Base-by-base conservation (phyloP, 2,888 invertebrate genomes). In the Microctonus aethiopoides region DNA sequence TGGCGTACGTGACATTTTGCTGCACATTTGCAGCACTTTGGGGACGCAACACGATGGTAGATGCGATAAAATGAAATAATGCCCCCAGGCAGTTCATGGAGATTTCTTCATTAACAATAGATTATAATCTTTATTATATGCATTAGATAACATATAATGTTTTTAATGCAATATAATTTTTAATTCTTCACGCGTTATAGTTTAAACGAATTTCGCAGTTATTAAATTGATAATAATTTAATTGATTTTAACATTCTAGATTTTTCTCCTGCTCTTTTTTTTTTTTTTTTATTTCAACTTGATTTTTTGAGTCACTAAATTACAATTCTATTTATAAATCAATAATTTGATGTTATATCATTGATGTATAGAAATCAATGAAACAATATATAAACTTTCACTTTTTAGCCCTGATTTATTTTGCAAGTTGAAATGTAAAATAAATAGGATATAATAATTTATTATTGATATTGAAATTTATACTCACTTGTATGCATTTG, bases 401-500 rank as follows among this genome's bases (percentile, higher is more conserved):
- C 46, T 16, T 16, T 16, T 46, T 46, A 7, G 16, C 16, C 16
- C 6, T n/a, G 46, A 46, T 46, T 16, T 7, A 46, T 46, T 46
- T 46, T 46, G 20, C 16, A 46, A n/a, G 16, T 46, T 46, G n/a
- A 39, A 39, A n/a, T n/a, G n/a, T n/a, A 29, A 5, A 29, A 5
- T 29, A 29, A 29, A 29, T 29, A 5, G 7, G 3, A 46, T 2
- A 46, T 46, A 46, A 7, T n/a, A n/a, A n/a, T n/a, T n/a, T n/a
- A 16, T 46, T 46, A 16, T 46, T 1, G 16, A 16, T 20, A 46
- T 46, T 16, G 5, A 16, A 16, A 46, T 20, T 7, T 57, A 9
- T 56, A 89, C 89, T 89, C 68, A 90, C 90, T 87, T 87, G 80
- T 87, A 89, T 13, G 87, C 84, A 77, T 88, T 88, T 68, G 88